Evolutionary conservation across 2,797 vertebrate genomes (phyloP), one percentile per base, ranked within the genome.

Genomic region (Oreochromis mossambicus): DNA sequence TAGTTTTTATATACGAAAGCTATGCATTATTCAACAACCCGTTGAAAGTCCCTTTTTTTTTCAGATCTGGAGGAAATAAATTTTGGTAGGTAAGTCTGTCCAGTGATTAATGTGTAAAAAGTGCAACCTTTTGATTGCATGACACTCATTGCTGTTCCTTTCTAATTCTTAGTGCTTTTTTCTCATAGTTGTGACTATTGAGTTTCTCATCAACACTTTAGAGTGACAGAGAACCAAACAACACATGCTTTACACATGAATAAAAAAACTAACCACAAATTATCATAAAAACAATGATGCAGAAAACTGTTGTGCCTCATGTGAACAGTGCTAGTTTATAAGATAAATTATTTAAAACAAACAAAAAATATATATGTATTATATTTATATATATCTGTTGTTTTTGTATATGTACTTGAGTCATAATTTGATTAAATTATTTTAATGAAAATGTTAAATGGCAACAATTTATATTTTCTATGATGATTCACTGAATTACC

Each of bases 11-110:
- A 1, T 2, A 29, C 4, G n/a, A 19, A 79, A 50, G 15, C 6
- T 21, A 10, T 70, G 66, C 13, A 29, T 32, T 13, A 34, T 15
- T 19, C 38, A 11, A 68, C 46, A 19, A 43, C 29, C 46, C 32
- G 29, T 48, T 17, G 9, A 14, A 46, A 10, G 29, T 52, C n/a
- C n/a, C n/a, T 34, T 14, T 88, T 78, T 82, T 93, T 82, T 80
- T 77, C 94, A 98, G 97, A 97, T 93, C 94, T 97, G 94, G 97
- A 98, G 94, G 96, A 95, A 32, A 97, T 97, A 94, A 95, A 97
- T 89, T 97, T 96, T 87, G 97, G 98, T 98, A 96, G 94, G 96
- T 96, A 89, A 92, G 94, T 94, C 79, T 92, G 24, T 76, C 26
- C 24, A 73, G 34, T 55, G 8, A 3, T 2, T 11, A 5, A 48